Base-by-base conservation (phyloP, 2,113 vertebrate genomes). In the Perca schrenkii region DNA sequence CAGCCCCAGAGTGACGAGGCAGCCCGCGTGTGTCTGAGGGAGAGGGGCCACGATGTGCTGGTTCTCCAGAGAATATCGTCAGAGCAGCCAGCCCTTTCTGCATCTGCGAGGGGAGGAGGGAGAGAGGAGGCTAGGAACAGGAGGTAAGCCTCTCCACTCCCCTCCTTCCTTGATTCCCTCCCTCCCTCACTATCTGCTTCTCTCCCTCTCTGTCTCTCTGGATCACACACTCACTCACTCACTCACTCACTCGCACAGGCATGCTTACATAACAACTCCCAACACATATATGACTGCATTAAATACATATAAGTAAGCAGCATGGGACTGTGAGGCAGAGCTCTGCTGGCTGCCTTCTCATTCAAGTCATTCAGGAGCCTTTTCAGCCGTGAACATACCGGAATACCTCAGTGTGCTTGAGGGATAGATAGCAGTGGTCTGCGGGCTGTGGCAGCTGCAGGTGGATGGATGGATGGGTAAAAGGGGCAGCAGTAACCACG, bases 61-160 rank as follows among this genome's bases (percentile, higher is more conserved):
- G 95, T 97, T 91, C 95, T 98, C 95, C 97, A 95, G 96, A 97
- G 95, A 91, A 95, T 96, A 95, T 96, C 91, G 93, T 95, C 96
- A 96, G 88, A 94, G 68, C 93, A 94, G 93, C 94, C 96, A 85
- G 91, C 96, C 96, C 96, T 95, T 93, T 79, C 93, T 17, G 88
- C 95, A 40, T 89, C 88, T 8, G 84, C 66, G 21, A 92, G 86
- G 75, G 92, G 93, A 92, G 92, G 91, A 76, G 92, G 91, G 77
- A 92, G 84, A 22, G 88, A 85, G 64, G 89, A 93, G 80, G 80
- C 88, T 19, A 88, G 77, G 83, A 90, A 83, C 86, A 86, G 89
- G 93, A 96, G 95, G 95, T 96, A 94, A 96, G 93, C 94, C 84
- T 85, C 74, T 85, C 67, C 62, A 17, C 74, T 82, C 85, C 85